A percentile compares a stretch with the other conserved stretches of the same genome.
These are phyloP conservation scores for Mamestra configurata DNA, from an alignment of 1,140 invertebrate genomes.

Conservation along the genomic window DNA sequence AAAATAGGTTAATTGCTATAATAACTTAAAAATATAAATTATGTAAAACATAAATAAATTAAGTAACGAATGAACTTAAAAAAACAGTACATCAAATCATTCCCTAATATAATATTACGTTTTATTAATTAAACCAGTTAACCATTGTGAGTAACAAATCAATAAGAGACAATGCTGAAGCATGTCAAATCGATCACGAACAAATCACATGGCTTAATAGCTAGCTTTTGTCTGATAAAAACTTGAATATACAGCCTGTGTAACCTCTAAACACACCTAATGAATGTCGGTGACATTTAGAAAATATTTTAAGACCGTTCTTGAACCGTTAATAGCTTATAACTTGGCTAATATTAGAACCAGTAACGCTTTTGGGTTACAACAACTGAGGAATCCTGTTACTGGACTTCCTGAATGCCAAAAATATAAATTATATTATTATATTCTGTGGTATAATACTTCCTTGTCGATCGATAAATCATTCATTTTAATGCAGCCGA, in stretches of 20 bases:
- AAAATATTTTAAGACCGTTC: slow-evolving; percentile 45
- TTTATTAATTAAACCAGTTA: neutral
- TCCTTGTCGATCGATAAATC: neutral
- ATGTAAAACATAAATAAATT: no score
- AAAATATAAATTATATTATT: slow-evolving; percentile 11
- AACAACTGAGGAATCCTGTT: neutral
- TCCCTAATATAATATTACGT: neutral
- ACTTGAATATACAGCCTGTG: slow-evolving; percentile 11
- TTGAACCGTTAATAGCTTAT: slow-evolving; percentile 33
- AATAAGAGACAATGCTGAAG: slow-evolving; percentile 21
- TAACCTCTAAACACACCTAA: slow-evolving; percentile 39
- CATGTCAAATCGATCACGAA: slow-evolving; percentile 45
- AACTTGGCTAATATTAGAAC: slow-evolving; percentile 10
- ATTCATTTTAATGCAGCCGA: neutral
- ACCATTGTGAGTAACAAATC: neutral
- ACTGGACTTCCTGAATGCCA: slow-evolving; percentile 18
- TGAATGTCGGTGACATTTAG: slow-evolving; percentile 43
- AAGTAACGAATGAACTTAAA: no score
- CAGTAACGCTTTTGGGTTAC: neutral
- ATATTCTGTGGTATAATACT: neutral
- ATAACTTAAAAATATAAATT: no score
- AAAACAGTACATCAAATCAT: no score
- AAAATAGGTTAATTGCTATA: no score
- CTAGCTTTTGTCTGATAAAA: slow-evolving; percentile 24
- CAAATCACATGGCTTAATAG: slow-evolving; percentile 35